phyloP scores from a whole-genome alignment of 1,140 invertebrate species.

The Calliphora vicina region DNA sequence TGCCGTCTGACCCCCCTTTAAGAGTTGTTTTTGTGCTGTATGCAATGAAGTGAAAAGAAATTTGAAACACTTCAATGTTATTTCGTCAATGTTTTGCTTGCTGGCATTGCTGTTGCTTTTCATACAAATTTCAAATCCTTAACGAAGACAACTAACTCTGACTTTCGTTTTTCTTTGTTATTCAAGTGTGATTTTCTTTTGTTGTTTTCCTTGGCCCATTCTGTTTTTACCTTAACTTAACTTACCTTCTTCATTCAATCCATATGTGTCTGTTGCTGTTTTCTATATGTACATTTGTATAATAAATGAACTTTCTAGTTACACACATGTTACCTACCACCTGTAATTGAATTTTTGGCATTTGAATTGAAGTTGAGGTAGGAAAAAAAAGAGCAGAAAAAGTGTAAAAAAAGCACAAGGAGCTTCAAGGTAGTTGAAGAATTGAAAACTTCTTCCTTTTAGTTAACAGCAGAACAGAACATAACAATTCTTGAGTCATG shows the following conservation, averaged over 20 bases:
- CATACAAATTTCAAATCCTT: background rate
- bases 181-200: background rate
- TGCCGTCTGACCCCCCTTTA: no score
- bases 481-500: no score
- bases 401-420: no score
- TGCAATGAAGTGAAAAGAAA: background rate
- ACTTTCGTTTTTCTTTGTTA: background rate
- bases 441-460: no score
- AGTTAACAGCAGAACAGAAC: no score
- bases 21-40: background rate
- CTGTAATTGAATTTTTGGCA: conserved; percentile 4
- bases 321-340: background rate
- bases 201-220: background rate
- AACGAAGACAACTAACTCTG: background rate
- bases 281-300: no score
- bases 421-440: no score
- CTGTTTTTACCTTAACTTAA: no score
- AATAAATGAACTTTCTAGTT: background rate
- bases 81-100: background rate
- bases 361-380: background rate
- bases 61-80: background rate
- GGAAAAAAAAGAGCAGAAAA: no score
- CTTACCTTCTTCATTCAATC: no score
- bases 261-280: background rate
- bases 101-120: background rate